Evolutionary conservation across 2,113 vertebrate genomes (phyloP), one percentile per base, ranked within the genome.

Genomic region (Ammospiza nelsoni): DNA sequence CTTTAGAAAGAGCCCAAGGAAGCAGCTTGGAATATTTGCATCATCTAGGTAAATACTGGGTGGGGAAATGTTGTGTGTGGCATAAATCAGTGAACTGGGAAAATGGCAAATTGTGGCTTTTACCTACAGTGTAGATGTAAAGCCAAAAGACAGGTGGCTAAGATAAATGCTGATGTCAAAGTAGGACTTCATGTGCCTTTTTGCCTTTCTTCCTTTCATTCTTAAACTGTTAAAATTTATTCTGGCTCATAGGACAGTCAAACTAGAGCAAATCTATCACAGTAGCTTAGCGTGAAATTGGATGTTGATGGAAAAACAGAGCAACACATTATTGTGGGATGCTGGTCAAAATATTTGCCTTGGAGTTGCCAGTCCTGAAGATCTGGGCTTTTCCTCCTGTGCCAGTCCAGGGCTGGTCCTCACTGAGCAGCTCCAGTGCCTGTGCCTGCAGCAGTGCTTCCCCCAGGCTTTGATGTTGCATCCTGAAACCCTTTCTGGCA

Each of bases 61-160:
- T 1, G 5, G 16, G 31, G 31, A 27, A 69, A 9, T 0, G 0
- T 27, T 15, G 16, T 39, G 27, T 31, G 54, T 35, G 54, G 10
- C 17, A 33, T 4, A 23, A 46, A 41, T 51, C 37, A 43, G 7
- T 14, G 61, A 37, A 57, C 41, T 25, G n/a, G 46, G 49, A 66
- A 85, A 5, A 10, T 11, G 55, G 46, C 37, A 54, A n/a, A 11
- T 15, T 48, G 27, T 31, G 63, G 37, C 15, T 58, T 27, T 58
- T 78, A 12, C 28, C 19, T 74, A 2, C 0, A 2, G 1, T 67
- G 2, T 39, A 39, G 39, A 39, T 39, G 39, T 39, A 12, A 66
- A 74, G 24, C 25, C 18, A 21, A 49, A 61, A 76, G 29, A 21
- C 44, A n/a, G 4, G 12, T 62, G 43, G 31, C 18, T 49, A 39